Evolutionary conservation across 1,140 invertebrate species (phyloP).

Genomic region (Mamestra configurata): DNA sequence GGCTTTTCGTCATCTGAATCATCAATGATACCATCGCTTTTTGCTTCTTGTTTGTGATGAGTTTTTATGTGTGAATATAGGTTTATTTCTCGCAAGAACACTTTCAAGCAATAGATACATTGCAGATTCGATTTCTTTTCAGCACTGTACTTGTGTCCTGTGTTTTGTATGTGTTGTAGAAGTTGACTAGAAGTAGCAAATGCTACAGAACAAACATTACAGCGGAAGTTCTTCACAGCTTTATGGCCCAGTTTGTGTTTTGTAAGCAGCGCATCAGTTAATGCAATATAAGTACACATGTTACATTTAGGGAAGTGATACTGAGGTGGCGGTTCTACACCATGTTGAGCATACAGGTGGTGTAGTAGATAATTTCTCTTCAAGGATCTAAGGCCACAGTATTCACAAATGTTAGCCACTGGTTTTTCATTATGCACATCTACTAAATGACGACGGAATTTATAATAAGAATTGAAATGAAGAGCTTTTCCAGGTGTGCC

Average conservation of each 20-base stretch:
- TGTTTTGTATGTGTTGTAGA: conserved; percentile 88
- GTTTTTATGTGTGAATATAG: conserved; percentile 91
- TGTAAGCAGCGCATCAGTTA: conserved; percentile 90
- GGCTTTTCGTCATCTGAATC: conserved; percentile 88
- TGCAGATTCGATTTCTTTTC: conserved; percentile 87
- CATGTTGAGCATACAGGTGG: conserved; percentile 94
- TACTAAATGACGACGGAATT: conserved; percentile 93
- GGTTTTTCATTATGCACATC: conserved; percentile 94
- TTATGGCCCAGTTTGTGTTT: conserved; percentile 90
- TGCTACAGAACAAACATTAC: conserved; percentile 86
- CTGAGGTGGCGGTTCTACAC: conserved; percentile 91
- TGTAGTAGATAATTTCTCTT: conserved; percentile 93
- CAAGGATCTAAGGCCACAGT: conserved; percentile 93
- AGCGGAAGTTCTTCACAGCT: conserved; percentile 79
- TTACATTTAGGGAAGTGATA: conserved; percentile 93
- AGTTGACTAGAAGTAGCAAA: conserved; percentile 87
- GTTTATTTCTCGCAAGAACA: conserved; percentile 90
- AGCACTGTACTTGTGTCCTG: conserved; percentile 87
- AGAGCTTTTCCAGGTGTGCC: conserved; percentile 90
- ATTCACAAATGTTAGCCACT: conserved; percentile 93
- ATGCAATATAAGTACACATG: conserved; percentile 92
- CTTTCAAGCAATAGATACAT: conserved; percentile 91
- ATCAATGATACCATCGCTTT: conserved; percentile 90
- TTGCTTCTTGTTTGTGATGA: conserved; percentile 89
- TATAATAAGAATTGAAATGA: conserved; percentile 92